Percentiles rank a stretch among this genome's conserved stretches.
These are phyloP conservation scores for Amphiprion percula DNA, from an alignment of 2,113 vertebrate genomes.

Conservation along the genomic window DNA sequence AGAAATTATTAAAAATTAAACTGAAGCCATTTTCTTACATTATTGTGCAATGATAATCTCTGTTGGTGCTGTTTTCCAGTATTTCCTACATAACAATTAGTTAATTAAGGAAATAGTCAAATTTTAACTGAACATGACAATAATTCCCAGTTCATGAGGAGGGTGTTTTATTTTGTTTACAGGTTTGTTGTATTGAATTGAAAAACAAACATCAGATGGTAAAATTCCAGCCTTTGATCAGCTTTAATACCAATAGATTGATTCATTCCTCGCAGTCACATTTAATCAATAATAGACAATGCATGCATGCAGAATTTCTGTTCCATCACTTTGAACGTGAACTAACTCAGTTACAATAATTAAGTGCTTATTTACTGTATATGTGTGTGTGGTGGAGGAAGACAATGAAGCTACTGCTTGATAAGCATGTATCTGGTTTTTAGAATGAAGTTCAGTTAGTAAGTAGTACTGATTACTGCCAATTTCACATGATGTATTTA, in stretches of 20 bases:
- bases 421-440: background rate
- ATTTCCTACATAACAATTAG: too few species aligned
- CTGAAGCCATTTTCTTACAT: background rate
- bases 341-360: background rate
- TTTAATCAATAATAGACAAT: slow-evolving; percentile 20
- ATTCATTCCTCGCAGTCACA: background rate
- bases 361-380: background rate
- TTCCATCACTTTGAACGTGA: background rate
- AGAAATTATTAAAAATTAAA: background rate
- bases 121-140: too few species aligned
- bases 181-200: background rate
- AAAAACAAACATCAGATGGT: background rate
- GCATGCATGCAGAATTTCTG: background rate
- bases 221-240: slow-evolving; percentile 2
- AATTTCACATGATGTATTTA: slow-evolving; percentile 47
- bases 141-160: too few species aligned
- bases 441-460: background rate
- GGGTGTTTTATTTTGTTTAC: background rate
- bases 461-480: slow-evolving; percentile 35
- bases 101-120: too few species aligned
- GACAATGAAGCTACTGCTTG: slow-evolving; percentile 6
- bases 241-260: background rate
- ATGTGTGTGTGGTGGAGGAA: slow-evolving; percentile 10
- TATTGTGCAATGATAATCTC: background rate
- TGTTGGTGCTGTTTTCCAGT: background rate